phyloP scores from a whole-genome alignment of 2,888 invertebrate genomes.

The Rotaria magnacalcarata region DNA sequence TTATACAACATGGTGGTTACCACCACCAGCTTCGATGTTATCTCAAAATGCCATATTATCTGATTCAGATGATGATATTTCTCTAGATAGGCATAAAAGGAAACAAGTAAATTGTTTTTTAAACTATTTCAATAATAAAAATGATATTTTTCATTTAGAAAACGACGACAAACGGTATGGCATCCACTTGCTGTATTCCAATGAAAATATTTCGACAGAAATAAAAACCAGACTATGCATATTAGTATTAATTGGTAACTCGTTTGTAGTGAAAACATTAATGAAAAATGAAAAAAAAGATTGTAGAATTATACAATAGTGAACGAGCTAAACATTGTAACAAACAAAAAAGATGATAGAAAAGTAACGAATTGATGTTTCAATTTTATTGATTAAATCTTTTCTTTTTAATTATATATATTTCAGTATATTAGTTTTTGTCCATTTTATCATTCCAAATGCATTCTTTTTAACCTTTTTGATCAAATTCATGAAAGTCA shows the following conservation, averaged over 20 bases:
- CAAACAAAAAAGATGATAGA: too few species aligned
- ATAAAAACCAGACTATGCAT: too few species aligned
- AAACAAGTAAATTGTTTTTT: background rate
- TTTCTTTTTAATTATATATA: too few species aligned
- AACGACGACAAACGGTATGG: background rate
- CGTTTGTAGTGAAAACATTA: background rate
- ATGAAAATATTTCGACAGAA: background rate
- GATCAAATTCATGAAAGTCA: too few species aligned
- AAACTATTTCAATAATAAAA: background rate
- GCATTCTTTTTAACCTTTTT: too few species aligned
- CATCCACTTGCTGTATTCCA: background rate
- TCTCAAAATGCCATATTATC: background rate
- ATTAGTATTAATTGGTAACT: too few species aligned
- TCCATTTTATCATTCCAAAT: too few species aligned
- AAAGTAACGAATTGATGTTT: too few species aligned
- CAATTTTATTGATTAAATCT: too few species aligned
- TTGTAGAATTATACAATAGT: too few species aligned
- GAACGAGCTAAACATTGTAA: too few species aligned
- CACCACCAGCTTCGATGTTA: background rate
- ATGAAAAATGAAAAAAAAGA: background rate
- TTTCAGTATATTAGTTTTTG: too few species aligned
- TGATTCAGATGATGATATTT: background rate
- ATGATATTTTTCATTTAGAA: background rate
- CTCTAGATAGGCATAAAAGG: background rate
- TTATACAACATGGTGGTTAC: constrained; percentile 1